phyloP scores from a whole-genome alignment of 2,113 vertebrate genomes.

The Tychaedon coryphoeus region DNA sequence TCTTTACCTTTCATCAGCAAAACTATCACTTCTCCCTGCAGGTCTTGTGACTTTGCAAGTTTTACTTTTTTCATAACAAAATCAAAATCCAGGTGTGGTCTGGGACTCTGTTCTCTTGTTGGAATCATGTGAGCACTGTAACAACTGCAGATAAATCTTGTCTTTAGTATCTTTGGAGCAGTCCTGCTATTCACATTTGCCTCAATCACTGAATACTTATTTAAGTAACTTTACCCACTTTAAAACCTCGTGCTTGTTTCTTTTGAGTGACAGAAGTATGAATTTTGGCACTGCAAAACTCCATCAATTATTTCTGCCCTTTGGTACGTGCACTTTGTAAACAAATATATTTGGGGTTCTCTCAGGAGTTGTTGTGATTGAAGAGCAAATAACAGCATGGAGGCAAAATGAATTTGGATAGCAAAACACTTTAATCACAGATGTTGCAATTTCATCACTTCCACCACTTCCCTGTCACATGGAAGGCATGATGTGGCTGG shows the following conservation, averaged over 20 bases:
- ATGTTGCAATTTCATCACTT: not conserved
- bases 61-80: not conserved
- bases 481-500: fast-evolving
- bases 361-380: not conserved
- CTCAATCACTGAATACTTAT: not conserved
- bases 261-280: not conserved
- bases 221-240: not conserved
- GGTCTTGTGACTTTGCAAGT: not conserved
- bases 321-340: not conserved
- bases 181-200: not conserved
- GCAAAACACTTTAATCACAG: not conserved
- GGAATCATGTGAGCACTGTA: not conserved
- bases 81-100: not conserved
- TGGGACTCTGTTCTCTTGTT: not conserved
- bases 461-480: not conserved
- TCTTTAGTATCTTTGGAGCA: not conserved
- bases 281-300: not conserved
- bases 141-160: not conserved
- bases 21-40: not conserved
- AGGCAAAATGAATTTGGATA: not conserved
- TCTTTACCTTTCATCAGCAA: not conserved
- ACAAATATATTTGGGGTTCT: not conserved
- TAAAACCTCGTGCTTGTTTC: not conserved
- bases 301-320: not conserved
- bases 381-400: not conserved